phyloP scores from a whole-genome alignment of 2,797 vertebrate genomes.

The Gephyroberyx darwinii region DNA sequence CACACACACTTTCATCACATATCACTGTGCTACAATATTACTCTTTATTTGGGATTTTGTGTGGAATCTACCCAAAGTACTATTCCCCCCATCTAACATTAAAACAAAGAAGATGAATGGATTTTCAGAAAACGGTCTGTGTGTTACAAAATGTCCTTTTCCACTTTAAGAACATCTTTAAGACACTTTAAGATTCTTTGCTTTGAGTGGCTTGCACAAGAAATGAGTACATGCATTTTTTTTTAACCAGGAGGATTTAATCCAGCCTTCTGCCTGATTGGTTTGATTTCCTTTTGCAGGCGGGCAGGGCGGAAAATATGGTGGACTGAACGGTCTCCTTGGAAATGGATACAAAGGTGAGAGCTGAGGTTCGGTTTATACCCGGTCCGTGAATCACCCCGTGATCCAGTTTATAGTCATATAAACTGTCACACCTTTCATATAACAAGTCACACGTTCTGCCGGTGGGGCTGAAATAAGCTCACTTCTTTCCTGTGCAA shows the following conservation, averaged over 20 bases:
- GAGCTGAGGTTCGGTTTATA: not conserved
- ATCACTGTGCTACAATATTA: not conserved
- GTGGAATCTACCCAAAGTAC: not conserved
- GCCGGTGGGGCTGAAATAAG: no score
- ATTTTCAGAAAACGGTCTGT: not conserved
- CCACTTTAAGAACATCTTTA: conserved; percentile 23
- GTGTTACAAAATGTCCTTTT: not conserved
- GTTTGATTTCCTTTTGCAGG: conserved; percentile 56
- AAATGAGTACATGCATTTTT: no score
- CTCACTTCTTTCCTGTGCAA: no score
- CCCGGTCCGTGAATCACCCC: no score
- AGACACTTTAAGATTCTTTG: no score
- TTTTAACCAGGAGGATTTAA: no score
- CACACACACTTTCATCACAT: not conserved
- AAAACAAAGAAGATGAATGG: not conserved
- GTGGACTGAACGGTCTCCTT: conserved; percentile 67
- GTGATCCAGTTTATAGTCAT: no score
- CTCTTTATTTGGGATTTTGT: not conserved
- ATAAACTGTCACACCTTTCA: no score
- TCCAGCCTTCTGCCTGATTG: not conserved
- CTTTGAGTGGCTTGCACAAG: conserved; percentile 1
- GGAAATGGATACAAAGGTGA: conserved; percentile 84
- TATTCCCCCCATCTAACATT: no score
- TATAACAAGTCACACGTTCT: no score
- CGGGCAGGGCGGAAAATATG: conserved; percentile 76